Evolutionary conservation across 2,888 invertebrate genomes (phyloP).

Genomic region (Tanytarsus gracilentus): DNA sequence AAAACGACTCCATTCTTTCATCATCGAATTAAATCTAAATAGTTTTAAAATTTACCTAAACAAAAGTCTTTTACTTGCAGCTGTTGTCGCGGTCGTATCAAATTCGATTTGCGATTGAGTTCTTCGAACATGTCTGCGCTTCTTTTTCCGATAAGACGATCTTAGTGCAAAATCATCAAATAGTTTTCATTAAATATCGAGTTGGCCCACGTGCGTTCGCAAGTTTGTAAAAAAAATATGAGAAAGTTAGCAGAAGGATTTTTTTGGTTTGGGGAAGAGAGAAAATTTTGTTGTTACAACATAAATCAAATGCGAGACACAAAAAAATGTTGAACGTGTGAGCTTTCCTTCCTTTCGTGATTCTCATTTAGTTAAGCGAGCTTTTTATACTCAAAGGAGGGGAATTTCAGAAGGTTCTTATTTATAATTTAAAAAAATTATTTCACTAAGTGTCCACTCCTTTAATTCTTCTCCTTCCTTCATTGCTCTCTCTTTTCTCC

Average conservation of each 20-base stretch:
- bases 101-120: conserved; percentile 62
- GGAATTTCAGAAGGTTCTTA: too few species aligned
- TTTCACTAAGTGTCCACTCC: too few species aligned
- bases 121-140: conserved; percentile 51
- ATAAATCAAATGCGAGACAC: not conserved
- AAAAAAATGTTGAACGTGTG: not conserved
- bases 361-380: too few species aligned
- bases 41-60: conserved; percentile 49
- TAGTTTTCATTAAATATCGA: too few species aligned
- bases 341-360: not conserved
- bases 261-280: too few species aligned
- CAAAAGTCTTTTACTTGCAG: conserved; percentile 55
- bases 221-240: too few species aligned
- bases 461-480: not conserved
- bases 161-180: too few species aligned
- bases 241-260: too few species aligned
- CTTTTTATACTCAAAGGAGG: too few species aligned
- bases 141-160: conserved; percentile 40
- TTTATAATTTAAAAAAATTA: too few species aligned
- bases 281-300: too few species aligned
- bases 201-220: too few species aligned
- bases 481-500: not conserved
- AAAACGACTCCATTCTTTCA: not conserved
- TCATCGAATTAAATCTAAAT: not conserved
- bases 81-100: conserved; percentile 52